These are phyloP conservation scores for Melanchra persicariae DNA, from an alignment of 2,888 invertebrate genomes.

Conservation along the genomic window DNA sequence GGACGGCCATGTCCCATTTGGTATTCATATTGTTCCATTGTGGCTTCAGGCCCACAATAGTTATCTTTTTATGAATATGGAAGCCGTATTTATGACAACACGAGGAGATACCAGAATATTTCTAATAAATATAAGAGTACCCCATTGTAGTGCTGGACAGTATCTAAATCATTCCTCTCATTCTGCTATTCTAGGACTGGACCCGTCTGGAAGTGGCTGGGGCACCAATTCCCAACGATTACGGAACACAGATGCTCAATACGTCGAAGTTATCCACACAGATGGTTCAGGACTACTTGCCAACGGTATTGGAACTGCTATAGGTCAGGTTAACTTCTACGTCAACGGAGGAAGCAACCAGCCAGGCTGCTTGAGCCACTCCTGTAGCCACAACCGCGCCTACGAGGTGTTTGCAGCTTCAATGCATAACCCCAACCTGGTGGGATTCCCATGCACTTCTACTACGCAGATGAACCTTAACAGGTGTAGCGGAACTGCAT, in stretches of 20 bases:
- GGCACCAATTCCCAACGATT: constrained; percentile 69
- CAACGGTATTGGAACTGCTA: constrained; percentile 93
- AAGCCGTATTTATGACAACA: no score
- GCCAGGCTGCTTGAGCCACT: constrained; percentile 78
- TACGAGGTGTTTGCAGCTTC: constrained; percentile 78
- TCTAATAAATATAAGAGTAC: no score
- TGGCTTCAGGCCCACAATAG: not conserved
- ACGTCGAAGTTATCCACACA: constrained; percentile 84
- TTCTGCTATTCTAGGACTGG: constrained; percentile 70
- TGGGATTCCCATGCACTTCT: constrained; percentile 71
- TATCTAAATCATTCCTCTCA: not conserved
- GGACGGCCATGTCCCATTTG: no score
- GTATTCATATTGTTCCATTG: no score
- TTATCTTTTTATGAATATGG: no score
- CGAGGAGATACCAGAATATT: no score
- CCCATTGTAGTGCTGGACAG: no score
- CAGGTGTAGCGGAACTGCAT: constrained; percentile 68
- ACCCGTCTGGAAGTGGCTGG: constrained; percentile 76
- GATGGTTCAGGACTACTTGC: constrained; percentile 72
- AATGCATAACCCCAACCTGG: constrained; percentile 64
- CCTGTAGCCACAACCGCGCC: constrained; percentile 78
- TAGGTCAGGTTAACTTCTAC: constrained; percentile 96
- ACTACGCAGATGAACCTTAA: constrained; percentile 70
- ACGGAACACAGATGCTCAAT: constrained; percentile 71
- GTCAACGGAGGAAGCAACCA: constrained; percentile 95